phyloP scores from a whole-genome alignment of 2,888 invertebrate species.

The Priocnemis perturbator region DNA sequence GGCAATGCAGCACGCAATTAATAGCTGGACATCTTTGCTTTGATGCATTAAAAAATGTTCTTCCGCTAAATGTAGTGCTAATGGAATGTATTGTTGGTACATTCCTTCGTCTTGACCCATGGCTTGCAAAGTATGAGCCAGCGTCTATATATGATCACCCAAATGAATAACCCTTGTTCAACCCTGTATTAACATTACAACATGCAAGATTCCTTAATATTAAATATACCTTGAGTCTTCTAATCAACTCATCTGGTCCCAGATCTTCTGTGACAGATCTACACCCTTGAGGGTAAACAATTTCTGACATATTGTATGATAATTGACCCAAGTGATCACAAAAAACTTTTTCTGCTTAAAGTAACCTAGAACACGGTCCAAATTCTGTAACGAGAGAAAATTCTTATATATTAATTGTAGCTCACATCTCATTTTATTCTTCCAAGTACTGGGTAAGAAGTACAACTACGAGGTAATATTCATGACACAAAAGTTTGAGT shows the following conservation, averaged over 20 bases:
- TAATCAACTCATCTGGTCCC: conserved; percentile 95
- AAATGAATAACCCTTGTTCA: background rate
- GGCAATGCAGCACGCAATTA: conserved; percentile 98
- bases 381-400: conserved; percentile 64
- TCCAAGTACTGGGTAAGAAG: too few relatives aligned
- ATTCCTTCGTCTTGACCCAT: conserved; percentile 98
- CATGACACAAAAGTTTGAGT: too few relatives aligned
- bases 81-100: conserved; percentile 92
- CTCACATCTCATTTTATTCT: too few relatives aligned
- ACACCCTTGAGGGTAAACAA: conserved; percentile 96
- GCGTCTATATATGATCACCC: conserved; percentile 77
- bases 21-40: conserved; percentile 93
- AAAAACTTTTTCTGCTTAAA: conserved; percentile 53
- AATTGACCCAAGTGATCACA: conserved; percentile 39
- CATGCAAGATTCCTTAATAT: background rate
- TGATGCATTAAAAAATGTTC: conserved; percentile 93
- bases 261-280: conserved; percentile 96
- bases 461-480: too few relatives aligned
- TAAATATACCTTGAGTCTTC: conserved; percentile 88
- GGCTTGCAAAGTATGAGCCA: conserved; percentile 96
- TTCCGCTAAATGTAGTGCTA: conserved; percentile 94
- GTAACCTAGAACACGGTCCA: conserved; percentile 71
- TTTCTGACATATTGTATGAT: conserved; percentile 84
- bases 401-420: background rate
- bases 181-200: background rate